phyloP scores from a whole-genome alignment of 2,113 vertebrate genomes.

The Zosterops lateralis region DNA sequence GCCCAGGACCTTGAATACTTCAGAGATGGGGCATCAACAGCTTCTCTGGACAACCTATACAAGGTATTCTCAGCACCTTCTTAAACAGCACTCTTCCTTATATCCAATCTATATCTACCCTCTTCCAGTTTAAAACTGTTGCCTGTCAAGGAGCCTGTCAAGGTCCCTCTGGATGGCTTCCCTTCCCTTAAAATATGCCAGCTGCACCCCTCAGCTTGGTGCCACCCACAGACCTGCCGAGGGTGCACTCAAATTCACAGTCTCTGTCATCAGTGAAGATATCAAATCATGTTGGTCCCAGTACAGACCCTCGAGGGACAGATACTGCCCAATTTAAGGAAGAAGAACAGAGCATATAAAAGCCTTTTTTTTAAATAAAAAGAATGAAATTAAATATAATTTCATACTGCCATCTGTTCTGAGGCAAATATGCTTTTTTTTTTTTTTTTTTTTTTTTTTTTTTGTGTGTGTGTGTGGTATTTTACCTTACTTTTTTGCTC shows the following conservation, averaged over 20 bases:
- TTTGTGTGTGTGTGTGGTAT: background rate
- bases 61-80: background rate
- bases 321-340: background rate
- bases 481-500: background rate
- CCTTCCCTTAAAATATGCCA: background rate
- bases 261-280: background rate
- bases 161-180: background rate
- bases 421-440: background rate
- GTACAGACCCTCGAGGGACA: background rate
- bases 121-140: background rate
- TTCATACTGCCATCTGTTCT: background rate
- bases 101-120: background rate
- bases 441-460: background rate
- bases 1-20: background rate
- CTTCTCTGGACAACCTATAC: background rate
- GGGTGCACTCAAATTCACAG: fast-evolving
- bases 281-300: fast-evolving
- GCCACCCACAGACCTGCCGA: background rate
- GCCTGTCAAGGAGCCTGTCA: background rate
- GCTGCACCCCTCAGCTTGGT: background rate
- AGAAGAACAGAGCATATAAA: background rate
- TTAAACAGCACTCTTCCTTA: background rate
- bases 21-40: fast-evolving
- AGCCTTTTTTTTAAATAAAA: background rate
- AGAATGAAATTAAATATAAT: background rate